Base-by-base conservation (phyloP, 2,797 vertebrate species). In the Babyrousa celebensis region DNA sequence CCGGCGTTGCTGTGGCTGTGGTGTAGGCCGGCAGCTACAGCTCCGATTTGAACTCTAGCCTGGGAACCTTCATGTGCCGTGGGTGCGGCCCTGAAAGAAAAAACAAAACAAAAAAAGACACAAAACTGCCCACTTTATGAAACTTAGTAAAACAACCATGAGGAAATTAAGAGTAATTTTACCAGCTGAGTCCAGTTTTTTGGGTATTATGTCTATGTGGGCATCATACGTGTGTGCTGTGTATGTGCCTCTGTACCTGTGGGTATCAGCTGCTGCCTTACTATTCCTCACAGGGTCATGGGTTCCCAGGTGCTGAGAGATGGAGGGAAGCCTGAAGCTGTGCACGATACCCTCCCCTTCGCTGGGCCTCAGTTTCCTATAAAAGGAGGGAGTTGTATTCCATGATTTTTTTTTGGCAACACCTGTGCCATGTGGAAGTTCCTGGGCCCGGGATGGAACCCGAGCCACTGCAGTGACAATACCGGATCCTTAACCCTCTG, bases 81-180 rank as follows among this genome's bases (percentile, higher is more conserved):
- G 43, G 43, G 43, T 48, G 43, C 7, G 43, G 43, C 43, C 43
- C 43, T 48, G 9, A 48, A 48, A 48, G 6, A 48, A 48, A 48
- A 48, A 48, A 48, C 43, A 48, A 48, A 48, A 7, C 43, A 48
- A 48, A 48, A 48, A 48, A 48, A 10, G 36, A 36, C 36, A 56
- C 68, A 54, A 80, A 89, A 83, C 20, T 58, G 27, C 32, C 68
- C 68, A 52, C n/a, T 54, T 70, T 40, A 67, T 15, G 1, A 70
- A 84, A 63, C 8, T 16, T 92, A 52, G 21, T 52, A 87, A 92
- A 85, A 58, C 15, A 90, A 77, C 1, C 8, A 2, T 32, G 54
- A 79, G 40, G 20, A 36, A 84, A 89, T 68, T 18, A 75, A 62
- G 70, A 94, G 12, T 43, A 63, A 89, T 65, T 89, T 89, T 87